phyloP scores from a whole-genome alignment of 2,888 invertebrate genomes.

The Iselma pallidipennis region DNA sequence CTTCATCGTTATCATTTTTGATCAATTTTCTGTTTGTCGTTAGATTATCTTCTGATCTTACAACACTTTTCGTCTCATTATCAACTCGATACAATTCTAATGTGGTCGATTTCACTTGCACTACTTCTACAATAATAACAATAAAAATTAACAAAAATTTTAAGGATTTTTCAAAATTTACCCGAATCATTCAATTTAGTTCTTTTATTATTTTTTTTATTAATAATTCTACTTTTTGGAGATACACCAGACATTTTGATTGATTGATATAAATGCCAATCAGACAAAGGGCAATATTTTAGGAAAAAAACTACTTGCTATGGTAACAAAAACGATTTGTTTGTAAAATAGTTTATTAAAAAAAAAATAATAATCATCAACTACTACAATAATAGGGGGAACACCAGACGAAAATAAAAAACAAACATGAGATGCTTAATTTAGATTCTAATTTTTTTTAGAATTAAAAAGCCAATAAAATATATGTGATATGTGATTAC shows the following conservation, averaged over 20 bases:
- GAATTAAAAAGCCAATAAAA: not conserved
- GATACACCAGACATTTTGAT: conserved; percentile 25
- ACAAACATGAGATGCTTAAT: not conserved
- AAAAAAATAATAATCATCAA: not conserved
- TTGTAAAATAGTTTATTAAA: not conserved
- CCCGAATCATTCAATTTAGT: conserved; percentile 10
- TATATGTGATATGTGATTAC: not conserved
- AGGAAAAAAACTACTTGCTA: too few relatives aligned
- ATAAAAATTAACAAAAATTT: not conserved
- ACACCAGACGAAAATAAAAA: not conserved
- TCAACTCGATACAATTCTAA: conserved; percentile 6
- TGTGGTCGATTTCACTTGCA: conserved; percentile 19
- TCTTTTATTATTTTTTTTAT: conserved; percentile 21
- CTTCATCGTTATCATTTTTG: conserved; percentile 5
- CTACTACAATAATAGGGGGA: not conserved
- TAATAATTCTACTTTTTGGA: conserved; percentile 8
- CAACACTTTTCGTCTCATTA: conserved; percentile 2
- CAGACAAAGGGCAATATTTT: too few relatives aligned
- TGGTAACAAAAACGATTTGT: not conserved
- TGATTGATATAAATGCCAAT: not conserved
- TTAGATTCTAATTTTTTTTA: too few relatives aligned
- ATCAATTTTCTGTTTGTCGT: conserved; percentile 3
- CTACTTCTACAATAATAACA: conserved; percentile 10
- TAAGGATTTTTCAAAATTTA: conserved; percentile 1
- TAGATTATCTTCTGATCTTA: conserved; percentile 16